A percentile compares a stretch with the other conserved stretches of the same genome.
phyloP scores from a whole-genome alignment of 2,888 invertebrate species.

The Helicoverpa assulta region DNA sequence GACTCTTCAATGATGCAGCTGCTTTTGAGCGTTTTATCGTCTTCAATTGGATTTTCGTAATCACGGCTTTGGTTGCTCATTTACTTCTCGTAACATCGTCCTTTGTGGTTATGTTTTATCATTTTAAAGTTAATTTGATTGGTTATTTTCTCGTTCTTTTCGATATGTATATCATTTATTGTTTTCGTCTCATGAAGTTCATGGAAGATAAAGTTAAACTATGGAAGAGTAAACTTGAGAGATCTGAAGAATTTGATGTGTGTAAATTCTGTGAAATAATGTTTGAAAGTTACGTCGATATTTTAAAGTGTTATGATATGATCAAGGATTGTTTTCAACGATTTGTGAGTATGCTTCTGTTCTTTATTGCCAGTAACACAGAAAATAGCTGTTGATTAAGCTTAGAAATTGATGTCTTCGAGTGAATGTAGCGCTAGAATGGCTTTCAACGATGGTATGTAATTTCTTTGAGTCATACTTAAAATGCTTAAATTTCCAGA shows the following conservation, averaged over 20 bases:
- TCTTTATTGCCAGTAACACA: too few species aligned
- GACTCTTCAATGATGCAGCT: constrained; percentile 9
- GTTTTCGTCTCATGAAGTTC: constrained; percentile 10
- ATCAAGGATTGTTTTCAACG: too few species aligned
- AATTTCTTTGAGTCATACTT: too few species aligned
- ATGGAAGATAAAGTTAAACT: constrained; percentile 18
- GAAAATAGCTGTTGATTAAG: too few species aligned
- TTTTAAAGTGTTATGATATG: not conserved
- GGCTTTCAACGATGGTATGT: too few species aligned
- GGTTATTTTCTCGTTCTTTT: not conserved
- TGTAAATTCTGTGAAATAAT: too few species aligned
- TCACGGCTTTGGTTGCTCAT: not conserved
- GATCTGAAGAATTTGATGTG: too few species aligned
- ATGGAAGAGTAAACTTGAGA: constrained; percentile 21
- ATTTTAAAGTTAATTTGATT: not conserved
- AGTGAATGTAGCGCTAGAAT: too few species aligned
- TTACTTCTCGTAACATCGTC: not conserved
- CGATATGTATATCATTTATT: constrained; percentile 33
- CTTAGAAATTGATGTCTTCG: too few species aligned
- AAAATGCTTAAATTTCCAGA: too few species aligned
- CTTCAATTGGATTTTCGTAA: constrained; percentile 15
- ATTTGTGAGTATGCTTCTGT: too few species aligned
- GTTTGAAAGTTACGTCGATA: not conserved
- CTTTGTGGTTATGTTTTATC: not conserved
- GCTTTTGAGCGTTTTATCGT: not conserved